These are phyloP conservation scores for Epistrophe grossulariae DNA, from an alignment of 2,888 invertebrate genomes.

Conservation along the genomic window DNA sequence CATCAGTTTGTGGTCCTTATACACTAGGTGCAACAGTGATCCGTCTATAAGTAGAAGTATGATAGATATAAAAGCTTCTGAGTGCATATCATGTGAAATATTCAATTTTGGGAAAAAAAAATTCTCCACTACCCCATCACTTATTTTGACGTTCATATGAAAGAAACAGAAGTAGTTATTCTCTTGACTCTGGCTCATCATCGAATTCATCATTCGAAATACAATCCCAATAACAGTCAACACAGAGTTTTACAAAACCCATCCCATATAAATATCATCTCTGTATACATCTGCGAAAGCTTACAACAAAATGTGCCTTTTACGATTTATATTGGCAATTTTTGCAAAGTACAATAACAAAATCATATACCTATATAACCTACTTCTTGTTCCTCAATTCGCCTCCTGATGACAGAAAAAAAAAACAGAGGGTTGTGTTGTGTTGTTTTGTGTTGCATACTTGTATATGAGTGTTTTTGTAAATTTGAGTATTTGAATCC, in stretches of 20 bases:
- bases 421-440: slow-evolving; percentile 9
- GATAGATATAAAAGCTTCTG: slow-evolving; percentile 17
- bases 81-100: slow-evolving; percentile 23
- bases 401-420: slow-evolving; percentile 9
- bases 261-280: not conserved
- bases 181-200: slow-evolving; percentile 15
- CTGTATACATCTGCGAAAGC: not conserved
- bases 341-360: slow-evolving; percentile 32
- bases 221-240: slow-evolving; percentile 37
- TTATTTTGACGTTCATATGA: slow-evolving; percentile 8
- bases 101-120: slow-evolving; percentile 47
- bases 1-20: not conserved
- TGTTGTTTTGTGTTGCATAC: not conserved
- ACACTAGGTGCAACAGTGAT: slow-evolving; percentile 6
- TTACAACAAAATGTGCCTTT: slow-evolving; percentile 32
- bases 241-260: not conserved
- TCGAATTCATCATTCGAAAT: slow-evolving; percentile 33
- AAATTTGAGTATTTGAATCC: too few relatives aligned
- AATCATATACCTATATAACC: not conserved
- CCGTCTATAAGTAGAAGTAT: not conserved
- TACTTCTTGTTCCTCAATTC: not conserved
- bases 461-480: not conserved
- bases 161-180: not conserved
- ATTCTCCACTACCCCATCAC: slow-evolving; percentile 36
- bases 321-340: slow-evolving; percentile 29